A percentile compares a stretch with the other conserved stretches of the same genome.
Conservation (phyloP, 2,888 invertebrate species). For the Schizotus pectinicornis region DNA sequence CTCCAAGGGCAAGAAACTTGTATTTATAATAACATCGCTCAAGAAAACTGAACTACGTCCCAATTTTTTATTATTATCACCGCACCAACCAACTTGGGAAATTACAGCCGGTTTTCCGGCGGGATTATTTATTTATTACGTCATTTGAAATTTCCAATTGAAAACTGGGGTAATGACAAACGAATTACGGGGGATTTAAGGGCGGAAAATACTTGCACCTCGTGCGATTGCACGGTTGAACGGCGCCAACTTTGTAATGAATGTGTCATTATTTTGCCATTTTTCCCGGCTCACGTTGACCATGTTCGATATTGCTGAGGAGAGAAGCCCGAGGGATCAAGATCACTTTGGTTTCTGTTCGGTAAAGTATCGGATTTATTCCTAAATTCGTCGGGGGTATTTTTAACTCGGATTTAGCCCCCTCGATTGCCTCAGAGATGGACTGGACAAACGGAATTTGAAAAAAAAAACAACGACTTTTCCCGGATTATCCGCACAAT, state of each 20-base stretch:
- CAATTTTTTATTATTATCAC: not conserved
- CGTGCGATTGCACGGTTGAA: constrained; percentile 18
- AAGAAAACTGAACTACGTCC: constrained; percentile 16
- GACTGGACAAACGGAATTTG: constrained; percentile 21
- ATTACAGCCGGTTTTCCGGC: not conserved
- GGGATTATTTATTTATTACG: not conserved
- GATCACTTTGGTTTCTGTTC: constrained; percentile 37
- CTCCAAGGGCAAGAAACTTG: constrained; percentile 15
- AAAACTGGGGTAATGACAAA: constrained; percentile 26
- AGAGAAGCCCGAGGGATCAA: constrained; percentile 33
- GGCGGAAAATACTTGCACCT: constrained; percentile 6
- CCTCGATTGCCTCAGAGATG: constrained; percentile 28
- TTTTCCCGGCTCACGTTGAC: constrained; percentile 41
- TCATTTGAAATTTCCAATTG: not conserved
- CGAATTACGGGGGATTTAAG: constrained; percentile 15
- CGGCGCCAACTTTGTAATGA: constrained; percentile 24
- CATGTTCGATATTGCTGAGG: constrained; percentile 40
- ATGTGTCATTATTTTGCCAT: constrained; percentile 37
- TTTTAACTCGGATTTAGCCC: constrained; percentile 37
- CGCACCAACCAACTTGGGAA: not conserved
- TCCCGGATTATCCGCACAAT: constrained; percentile 14
- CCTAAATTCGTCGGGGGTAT: constrained; percentile 36
- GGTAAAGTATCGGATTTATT: constrained; percentile 39
- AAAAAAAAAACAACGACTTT: constrained; percentile 18
- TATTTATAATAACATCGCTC: constrained; percentile 29